Evolutionary conservation across 2,888 invertebrate genomes (phyloP), one percentile per base, ranked within the genome.

Genomic region (Stictocephala bisonia): DNA sequence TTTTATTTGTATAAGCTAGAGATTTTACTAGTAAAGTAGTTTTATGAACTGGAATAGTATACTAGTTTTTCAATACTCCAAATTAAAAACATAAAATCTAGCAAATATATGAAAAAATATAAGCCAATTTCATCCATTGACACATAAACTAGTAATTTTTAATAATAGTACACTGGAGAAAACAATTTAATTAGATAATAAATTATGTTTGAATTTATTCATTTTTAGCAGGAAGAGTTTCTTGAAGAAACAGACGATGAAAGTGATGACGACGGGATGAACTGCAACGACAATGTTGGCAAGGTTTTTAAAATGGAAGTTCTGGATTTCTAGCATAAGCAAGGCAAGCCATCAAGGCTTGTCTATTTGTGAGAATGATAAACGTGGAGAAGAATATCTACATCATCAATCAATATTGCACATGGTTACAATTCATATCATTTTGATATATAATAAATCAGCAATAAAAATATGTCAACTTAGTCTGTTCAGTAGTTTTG

Each of bases 281-380:
- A 82, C 72, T 80, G 79, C 73, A 81, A 80, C 48, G 81, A 80
- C 35, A 81, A 81, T 40, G 81, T 74, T 83, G 83, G 83, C 41
- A 87, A 86, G 81, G 83, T 85, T 74, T 88, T 87, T 81, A 86
- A 86, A 83, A 88, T 88, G 87, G 86, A 88, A 83, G 86, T 87
- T 78, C 85, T 86, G 83, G 56, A 67, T 41, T 72, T 72, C 56
- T 72, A 72, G 67, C 72, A 70, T 53, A 51, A 64, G 64, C 22
- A 40, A 64, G 64, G 64, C 64, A 64, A 44, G 64, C 64, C 64
- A 3, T 64, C 64, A 11, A 40, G 64, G 44, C 64, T 64, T 64
- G 64, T 44, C 64, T 64, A 64, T 64, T 27, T 64, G 64, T 64
- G 44, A 64, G 24, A n/a, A n/a, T n/a, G n/a, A n/a, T n/a, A n/a